A percentile compares a stretch with the other conserved stretches of the same genome.
Conservation (phyloP, 35 echinoderm and acorn worm species). For the Ptychodera flava region DNA sequence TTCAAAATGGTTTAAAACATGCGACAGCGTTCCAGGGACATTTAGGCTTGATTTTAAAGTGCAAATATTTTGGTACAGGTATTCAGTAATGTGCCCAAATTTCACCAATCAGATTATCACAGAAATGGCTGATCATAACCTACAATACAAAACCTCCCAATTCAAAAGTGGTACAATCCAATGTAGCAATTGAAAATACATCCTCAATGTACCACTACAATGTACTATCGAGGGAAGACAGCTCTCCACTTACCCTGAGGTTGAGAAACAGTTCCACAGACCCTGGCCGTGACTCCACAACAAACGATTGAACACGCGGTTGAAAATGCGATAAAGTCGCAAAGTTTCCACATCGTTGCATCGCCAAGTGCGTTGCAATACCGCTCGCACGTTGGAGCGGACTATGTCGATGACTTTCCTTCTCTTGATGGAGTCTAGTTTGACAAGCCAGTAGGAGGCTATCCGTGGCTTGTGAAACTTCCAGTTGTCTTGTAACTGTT, state of each 20-base stretch:
- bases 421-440: constrained; percentile 93
- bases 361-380: constrained; percentile 72
- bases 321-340: constrained; percentile 69
- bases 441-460: constrained; percentile 99
- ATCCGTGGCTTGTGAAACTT: constrained; percentile 99
- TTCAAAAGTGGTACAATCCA: too few relatives aligned
- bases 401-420: constrained; percentile 93
- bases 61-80: too few relatives aligned
- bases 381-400: constrained; percentile 73
- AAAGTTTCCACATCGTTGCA: constrained; percentile 64
- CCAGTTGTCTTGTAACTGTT: constrained; percentile 85
- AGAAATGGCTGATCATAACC: too few relatives aligned
- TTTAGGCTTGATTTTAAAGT: too few relatives aligned
- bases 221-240: too few relatives aligned
- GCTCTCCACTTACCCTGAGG: constrained; percentile 9
- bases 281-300: constrained; percentile 97
- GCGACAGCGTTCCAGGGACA: too few relatives aligned
- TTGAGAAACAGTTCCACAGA: constrained; percentile 95
- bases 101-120: too few relatives aligned
- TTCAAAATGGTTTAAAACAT: too few relatives aligned
- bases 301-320: constrained; percentile 81
- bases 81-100: too few relatives aligned
- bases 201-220: too few relatives aligned
- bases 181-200: too few relatives aligned
- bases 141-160: too few relatives aligned